Evolutionary conservation across 2,888 invertebrate species (phyloP), one percentile per base, ranked within the genome.

Genomic region (Drosophila koepferae): DNA sequence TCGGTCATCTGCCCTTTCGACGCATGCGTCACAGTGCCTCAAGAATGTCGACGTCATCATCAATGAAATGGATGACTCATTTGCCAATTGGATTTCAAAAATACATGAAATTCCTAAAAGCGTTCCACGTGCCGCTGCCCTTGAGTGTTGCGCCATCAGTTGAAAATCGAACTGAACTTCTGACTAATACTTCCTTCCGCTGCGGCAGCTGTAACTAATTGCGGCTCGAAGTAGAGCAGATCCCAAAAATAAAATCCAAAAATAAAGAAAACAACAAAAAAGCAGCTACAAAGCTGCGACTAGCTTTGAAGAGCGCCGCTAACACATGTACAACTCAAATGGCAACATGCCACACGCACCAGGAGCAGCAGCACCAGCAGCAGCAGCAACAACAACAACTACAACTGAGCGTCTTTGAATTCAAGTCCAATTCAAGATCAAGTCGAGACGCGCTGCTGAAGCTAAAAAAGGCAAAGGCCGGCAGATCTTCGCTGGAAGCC

Each of bases 301-400:
- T 70, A 66, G 81, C 80, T 81, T 74, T 86, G 79, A 86, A 85
- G 77, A 73, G 72, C 67, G 88, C 85, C 85, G 85, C 85, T 77
- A 86, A 86, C 85, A 86, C 85, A 86, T 86, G 85, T 86, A 86
- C 82, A 85, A 87, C 85, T 87, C 88, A 86, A 87, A 86, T 85
- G 85, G 85, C 85, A 85, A 85, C 85, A 85, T 87, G 85, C 85
- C 85, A 85, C 85, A 85, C 85, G 85, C 85, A 87, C 85, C 87
- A 80, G 55, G 65, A 63, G 67, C 56, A 58, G 40, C 53, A 72
- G 28, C 66, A 64, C 16, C 51, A 64, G 58, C 68, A 72, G 43
- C 71, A 72, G 46, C 46, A 63, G 61, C 68, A 68, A 55, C 75
- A 62, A 63, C 68, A 72, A 49, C 36, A 36, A 31, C 31, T 8